These are phyloP conservation scores for Limnephilus lunatus DNA, from an alignment of 2,888 invertebrate genomes.

Conservation along the genomic window DNA sequence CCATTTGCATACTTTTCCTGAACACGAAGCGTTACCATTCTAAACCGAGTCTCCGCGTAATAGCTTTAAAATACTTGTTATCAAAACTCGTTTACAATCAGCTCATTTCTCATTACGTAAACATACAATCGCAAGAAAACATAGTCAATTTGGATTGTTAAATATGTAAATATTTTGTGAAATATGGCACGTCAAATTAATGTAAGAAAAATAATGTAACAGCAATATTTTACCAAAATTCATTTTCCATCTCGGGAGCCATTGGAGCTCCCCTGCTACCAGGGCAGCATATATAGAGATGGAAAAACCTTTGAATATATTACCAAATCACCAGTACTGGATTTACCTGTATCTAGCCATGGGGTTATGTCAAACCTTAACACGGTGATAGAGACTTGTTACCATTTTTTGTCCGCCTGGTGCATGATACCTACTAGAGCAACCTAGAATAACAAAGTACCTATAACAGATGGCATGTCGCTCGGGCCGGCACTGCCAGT, in stretches of 20 bases:
- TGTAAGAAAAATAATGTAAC: conserved; percentile 3
- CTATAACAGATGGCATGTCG: conserved; percentile 66
- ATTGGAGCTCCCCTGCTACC: conserved; percentile 34
- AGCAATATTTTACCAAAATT: conserved; percentile 48
- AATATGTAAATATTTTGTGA: not conserved
- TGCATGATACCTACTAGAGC: conserved; percentile 60
- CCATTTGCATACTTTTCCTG: conserved; percentile 25
- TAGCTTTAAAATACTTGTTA: conserved; percentile 25
- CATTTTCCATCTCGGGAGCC: conserved; percentile 49
- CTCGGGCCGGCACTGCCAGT: conserved; percentile 56
- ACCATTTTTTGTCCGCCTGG: conserved; percentile 65
- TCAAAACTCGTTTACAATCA: not conserved
- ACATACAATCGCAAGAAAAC: not conserved
- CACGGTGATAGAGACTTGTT: conserved; percentile 58
- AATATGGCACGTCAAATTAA: conserved; percentile 16
- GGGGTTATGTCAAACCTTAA: conserved; percentile 33
- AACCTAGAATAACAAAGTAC: conserved; percentile 65
- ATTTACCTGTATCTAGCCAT: conserved; percentile 52
- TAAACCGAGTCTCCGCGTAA: conserved; percentile 17
- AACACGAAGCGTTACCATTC: conserved; percentile 50
- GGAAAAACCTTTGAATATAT: conserved; percentile 65
- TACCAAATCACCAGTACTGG: conserved; percentile 51
- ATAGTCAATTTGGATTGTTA: not conserved
- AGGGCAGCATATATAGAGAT: conserved; percentile 55
- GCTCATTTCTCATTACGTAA: conserved; percentile 18